phyloP scores from a whole-genome alignment of 2,888 invertebrate genomes.

The Operophtera brumata region DNA sequence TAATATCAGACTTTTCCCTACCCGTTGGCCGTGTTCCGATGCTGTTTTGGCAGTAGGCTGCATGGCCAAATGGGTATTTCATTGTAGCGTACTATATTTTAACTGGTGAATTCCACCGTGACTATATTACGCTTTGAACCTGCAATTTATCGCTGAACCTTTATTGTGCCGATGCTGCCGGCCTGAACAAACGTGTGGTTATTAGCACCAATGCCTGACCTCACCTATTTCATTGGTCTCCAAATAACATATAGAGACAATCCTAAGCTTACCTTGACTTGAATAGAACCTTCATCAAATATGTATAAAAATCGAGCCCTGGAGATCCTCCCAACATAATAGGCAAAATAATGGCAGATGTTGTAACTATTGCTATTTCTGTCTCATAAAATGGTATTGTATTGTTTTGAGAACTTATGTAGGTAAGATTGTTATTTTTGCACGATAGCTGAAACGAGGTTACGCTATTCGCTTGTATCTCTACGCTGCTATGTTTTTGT shows the following conservation, averaged over 20 bases:
- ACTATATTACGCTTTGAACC: slow-evolving; percentile 55
- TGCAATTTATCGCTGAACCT: slow-evolving; percentile 58
- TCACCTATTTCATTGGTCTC: slow-evolving; percentile 12
- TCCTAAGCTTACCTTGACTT: slow-evolving; percentile 5
- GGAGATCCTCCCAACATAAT: slow-evolving; percentile 15
- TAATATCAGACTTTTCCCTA: slow-evolving; percentile 43
- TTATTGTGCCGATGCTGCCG: slow-evolving; percentile 54
- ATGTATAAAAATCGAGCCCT: slow-evolving; percentile 25
- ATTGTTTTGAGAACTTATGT: slow-evolving; percentile 8
- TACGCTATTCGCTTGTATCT: too few species aligned
- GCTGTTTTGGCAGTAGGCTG: slow-evolving; percentile 38
- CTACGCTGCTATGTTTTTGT: too few species aligned
- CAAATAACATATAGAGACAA: slow-evolving; percentile 8
- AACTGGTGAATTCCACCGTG: slow-evolving; percentile 50
- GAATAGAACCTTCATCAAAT: slow-evolving; percentile 18
- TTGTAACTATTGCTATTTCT: slow-evolving; percentile 13
- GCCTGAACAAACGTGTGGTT: slow-evolving; percentile 58
- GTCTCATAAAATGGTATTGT: background rate
- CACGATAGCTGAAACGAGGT: too few species aligned
- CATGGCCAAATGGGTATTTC: slow-evolving; percentile 37
- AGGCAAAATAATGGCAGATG: slow-evolving; percentile 21
- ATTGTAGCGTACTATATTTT: slow-evolving; percentile 43
- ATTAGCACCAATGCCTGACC: slow-evolving; percentile 34
- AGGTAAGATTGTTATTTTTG: background rate
- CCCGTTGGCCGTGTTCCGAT: slow-evolving; percentile 39